phyloP scores from a whole-genome alignment of 1,140 invertebrate genomes.

The Muscidifurax raptorellus region DNA sequence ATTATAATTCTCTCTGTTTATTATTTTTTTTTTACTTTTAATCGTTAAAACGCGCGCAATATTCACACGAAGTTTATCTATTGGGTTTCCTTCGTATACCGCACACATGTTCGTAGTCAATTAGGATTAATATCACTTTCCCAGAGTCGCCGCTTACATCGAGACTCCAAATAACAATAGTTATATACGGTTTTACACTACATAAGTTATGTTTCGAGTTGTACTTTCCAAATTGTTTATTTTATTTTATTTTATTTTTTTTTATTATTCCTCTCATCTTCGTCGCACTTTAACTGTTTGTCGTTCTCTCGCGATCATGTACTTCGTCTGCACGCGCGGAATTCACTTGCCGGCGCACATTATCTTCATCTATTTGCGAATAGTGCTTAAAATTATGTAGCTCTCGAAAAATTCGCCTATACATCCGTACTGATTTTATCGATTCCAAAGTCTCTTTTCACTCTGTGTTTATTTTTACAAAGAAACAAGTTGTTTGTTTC shows the following conservation, averaged over 20 bases:
- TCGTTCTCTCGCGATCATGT: conserved; percentile 3
- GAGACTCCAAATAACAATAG: conserved; percentile 63
- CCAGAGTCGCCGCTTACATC: conserved; percentile 56
- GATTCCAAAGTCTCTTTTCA: too few species aligned
- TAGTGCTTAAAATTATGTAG: background rate
- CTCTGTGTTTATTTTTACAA: too few species aligned
- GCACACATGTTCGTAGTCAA: conserved; percentile 45
- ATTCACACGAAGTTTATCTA: conserved; percentile 61
- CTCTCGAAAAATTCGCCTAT: too few species aligned
- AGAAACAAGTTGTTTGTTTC: too few species aligned
- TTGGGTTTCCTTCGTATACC: conserved; percentile 54
- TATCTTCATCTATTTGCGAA: conserved; percentile 36
- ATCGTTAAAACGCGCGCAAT: conserved; percentile 59
- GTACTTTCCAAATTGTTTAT: conserved; percentile 69
- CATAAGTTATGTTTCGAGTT: conserved; percentile 72
- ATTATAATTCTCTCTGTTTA: background rate
- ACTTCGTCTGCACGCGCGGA: background rate
- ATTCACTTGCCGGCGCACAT: conserved; percentile 23
- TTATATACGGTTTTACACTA: conserved; percentile 71
- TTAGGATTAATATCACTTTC: conserved; percentile 76
- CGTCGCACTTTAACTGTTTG: conserved; percentile 26
- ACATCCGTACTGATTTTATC: too few species aligned
- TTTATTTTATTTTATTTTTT: conserved; percentile 15
- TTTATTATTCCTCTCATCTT: conserved; percentile 32
- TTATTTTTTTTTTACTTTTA: background rate